Percentiles rank a stretch among this genome's conserved stretches.
These are phyloP conservation scores for Andrena chrysosceles DNA, from an alignment of 2,888 invertebrate species.

Conservation along the genomic window DNA sequence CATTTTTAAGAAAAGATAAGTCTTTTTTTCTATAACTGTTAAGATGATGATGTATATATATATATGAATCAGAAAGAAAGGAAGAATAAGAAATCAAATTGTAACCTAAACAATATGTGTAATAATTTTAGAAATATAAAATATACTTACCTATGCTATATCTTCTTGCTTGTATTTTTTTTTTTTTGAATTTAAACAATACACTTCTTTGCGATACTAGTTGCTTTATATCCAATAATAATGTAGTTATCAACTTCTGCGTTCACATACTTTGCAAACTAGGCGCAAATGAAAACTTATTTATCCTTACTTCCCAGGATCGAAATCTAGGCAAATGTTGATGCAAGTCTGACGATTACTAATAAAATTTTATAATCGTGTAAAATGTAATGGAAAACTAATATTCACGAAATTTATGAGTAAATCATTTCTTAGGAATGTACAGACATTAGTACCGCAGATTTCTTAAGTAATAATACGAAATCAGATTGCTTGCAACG, in stretches of 20 bases:
- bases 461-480: neutral
- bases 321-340: neutral
- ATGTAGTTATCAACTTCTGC: neutral
- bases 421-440: neutral
- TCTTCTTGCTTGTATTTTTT: neutral
- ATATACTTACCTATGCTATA: slow-evolving; percentile 34
- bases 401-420: neutral
- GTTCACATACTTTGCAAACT: neutral
- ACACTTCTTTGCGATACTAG: neutral
- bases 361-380: neutral
- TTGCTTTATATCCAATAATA: neutral
- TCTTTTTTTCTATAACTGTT: neutral
- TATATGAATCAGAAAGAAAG: neutral
- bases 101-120: neutral
- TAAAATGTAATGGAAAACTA: neutral
- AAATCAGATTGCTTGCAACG: slow-evolving; percentile 48
- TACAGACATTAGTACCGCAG: neutral
- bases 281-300: neutral
- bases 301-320: neutral
- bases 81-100: neutral
- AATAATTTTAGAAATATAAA: neutral
- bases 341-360: neutral
- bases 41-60: neutral
- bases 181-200: neutral
- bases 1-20: neutral